A percentile compares a stretch with the other conserved stretches of the same genome.
Conservation (phyloP, 2,797 vertebrate genomes). For the Eremophila alpestris region DNA sequence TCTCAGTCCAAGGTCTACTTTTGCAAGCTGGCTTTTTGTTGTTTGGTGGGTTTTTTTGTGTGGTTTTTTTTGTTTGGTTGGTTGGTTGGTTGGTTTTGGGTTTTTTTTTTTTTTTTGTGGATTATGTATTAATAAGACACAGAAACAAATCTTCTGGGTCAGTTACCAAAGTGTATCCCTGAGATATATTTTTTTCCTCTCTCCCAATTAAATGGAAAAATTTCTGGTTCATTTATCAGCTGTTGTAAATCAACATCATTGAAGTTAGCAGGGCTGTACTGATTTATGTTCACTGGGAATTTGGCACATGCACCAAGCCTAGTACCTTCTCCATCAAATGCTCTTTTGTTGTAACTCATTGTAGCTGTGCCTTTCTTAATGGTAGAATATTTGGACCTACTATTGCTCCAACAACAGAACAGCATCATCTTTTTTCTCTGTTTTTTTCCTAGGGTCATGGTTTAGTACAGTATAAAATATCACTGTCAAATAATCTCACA, state of each 20-base stretch:
- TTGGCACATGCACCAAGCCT: not conserved
- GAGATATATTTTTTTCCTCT: not conserved
- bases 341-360: not conserved
- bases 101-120: not conserved
- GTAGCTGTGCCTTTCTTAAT: not conserved
- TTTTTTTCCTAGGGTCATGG: not conserved
- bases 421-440: not conserved
- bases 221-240: not conserved
- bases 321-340: not conserved
- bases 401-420: not conserved
- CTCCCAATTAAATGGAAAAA: constrained; percentile 1
- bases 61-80: too few species aligned
- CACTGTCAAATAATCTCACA: not conserved
- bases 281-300: constrained; percentile 8
- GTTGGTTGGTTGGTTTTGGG: too few species aligned
- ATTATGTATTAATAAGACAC: not conserved
- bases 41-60: not conserved
- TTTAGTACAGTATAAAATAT: not conserved
- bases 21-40: not conserved
- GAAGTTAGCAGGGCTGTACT: not conserved
- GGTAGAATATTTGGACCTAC: not conserved
- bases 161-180: not conserved
- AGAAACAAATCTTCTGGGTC: constrained; percentile 13
- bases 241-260: not conserved
- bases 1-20: not conserved